Evolutionary conservation across 2,797 vertebrate genomes (phyloP).

Genomic region (Podargus strigoides): DNA sequence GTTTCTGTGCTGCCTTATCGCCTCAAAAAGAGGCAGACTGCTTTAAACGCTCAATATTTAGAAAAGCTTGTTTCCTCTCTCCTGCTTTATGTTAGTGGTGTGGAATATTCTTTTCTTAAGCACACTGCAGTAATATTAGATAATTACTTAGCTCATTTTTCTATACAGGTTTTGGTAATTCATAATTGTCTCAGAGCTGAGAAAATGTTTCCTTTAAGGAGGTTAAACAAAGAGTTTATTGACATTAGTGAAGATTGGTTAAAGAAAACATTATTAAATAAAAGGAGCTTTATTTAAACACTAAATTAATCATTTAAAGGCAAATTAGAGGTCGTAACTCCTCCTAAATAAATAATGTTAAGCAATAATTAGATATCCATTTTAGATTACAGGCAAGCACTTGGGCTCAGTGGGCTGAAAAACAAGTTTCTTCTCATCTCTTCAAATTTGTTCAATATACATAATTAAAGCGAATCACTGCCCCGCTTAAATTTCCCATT

Average conservation of each 20-base stretch:
- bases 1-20: slow-evolving; percentile 2
- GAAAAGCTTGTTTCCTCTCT: slow-evolving; percentile 2
- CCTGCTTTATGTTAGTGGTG: background rate
- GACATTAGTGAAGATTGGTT: slow-evolving; percentile 86
- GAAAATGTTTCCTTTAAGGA: slow-evolving; percentile 84
- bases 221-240: slow-evolving; percentile 87
- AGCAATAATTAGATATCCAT: slow-evolving; percentile 78
- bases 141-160: slow-evolving; percentile 71
- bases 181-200: slow-evolving; percentile 74
- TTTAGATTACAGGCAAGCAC: slow-evolving; percentile 71
- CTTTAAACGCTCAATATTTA: slow-evolving; percentile 16
- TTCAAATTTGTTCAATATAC: slow-evolving; percentile 51
- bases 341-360: slow-evolving; percentile 78
- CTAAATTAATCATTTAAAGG: slow-evolving; percentile 86
- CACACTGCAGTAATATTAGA: slow-evolving; percentile 52
- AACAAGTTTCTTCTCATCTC: slow-evolving; percentile 59
- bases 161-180: slow-evolving; percentile 71
- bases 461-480: slow-evolving; percentile 52
- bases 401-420: slow-evolving; percentile 50
- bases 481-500: slow-evolving; percentile 38
- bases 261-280: slow-evolving; percentile 86
- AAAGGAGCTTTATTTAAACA: slow-evolving; percentile 88
- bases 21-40: background rate
- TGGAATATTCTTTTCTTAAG: slow-evolving; percentile 50
- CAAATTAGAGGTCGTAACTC: slow-evolving; percentile 86